Evolutionary conservation across 2,888 invertebrate species (phyloP), one percentile per base, ranked within the genome.

Genomic region (Meloe dianella): DNA sequence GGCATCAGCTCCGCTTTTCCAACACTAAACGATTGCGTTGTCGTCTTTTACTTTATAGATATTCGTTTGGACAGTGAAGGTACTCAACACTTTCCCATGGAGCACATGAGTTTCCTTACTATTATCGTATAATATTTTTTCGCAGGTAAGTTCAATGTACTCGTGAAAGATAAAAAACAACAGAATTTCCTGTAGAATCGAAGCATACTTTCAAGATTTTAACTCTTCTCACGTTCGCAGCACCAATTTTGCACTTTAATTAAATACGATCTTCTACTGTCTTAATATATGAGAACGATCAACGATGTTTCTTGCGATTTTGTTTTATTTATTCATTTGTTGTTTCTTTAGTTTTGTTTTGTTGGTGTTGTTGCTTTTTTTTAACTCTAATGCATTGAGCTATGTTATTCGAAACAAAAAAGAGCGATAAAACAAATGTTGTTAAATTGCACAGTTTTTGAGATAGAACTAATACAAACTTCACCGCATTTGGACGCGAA

Each of bases 401-500:
- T 3, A 22, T 22, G 12, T 51, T 22, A 22, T 12, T 20, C 5
- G 3, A 22, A 22, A 51, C 20, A 22, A 20, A 1, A 5, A 22
- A 22, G 20, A 1, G 9, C 10, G 22, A 51, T 7, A 22, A 27
- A 14, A 27, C 6, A 54, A 54, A 27, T 54, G 24, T 54, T 24
- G 9, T 24, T 24, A 12, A 54, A 54, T 14, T 12, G 24, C 5
- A 27, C 7, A 54, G 17, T 35, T 61, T 69, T 60, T 67, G 66
- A 64, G 67, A 65, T 63, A 29, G 63, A 69, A 64, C 69, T 69
- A 69, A 69, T 69, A 66, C 66, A 69, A 69, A 69, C 69, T 69
- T 69, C 66, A 66, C 66, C 63, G 27, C 66, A 66, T 41, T 57
- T 27, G 60, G 60, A 32, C 61, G 29, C 56, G 54, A 47, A 63